Conservation (phyloP, 2,888 invertebrate genomes). For the Erannis defoliaria region DNA sequence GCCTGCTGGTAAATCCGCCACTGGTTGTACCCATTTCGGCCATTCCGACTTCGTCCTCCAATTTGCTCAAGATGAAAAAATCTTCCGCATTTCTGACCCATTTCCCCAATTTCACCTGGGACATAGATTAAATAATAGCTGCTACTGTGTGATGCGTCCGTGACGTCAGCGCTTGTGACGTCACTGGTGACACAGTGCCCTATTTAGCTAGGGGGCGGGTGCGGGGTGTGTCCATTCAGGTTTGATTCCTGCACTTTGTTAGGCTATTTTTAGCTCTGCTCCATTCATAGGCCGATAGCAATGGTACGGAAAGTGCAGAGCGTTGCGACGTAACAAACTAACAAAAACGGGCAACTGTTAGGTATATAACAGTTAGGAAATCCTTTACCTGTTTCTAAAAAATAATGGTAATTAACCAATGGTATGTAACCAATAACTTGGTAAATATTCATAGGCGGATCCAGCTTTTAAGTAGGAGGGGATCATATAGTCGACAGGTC, state of each 20-base stretch:
- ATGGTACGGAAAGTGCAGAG: slow-evolving; percentile 36
- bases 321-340: no score
- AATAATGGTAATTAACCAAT: no score
- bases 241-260: slow-evolving; percentile 68
- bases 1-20: no score
- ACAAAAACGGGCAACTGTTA: not conserved
- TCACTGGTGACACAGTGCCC: slow-evolving; percentile 79
- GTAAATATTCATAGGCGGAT: no score
- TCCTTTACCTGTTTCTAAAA: no score
- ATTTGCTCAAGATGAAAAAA: slow-evolving; percentile 30
- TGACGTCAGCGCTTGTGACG: slow-evolving; percentile 75
- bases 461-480: no score
- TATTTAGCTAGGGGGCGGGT: slow-evolving; percentile 58
- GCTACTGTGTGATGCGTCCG: slow-evolving; percentile 56
- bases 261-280: slow-evolving; percentile 78
- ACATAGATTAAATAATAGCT: not conserved
- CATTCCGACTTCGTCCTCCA: slow-evolving; percentile 8
- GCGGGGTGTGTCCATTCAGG: slow-evolving; percentile 71
- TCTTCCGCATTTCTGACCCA: slow-evolving; percentile 56
- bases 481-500: no score
- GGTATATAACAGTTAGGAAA: no score
- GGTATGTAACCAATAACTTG: no score
- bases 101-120: slow-evolving; percentile 61
- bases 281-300: slow-evolving; percentile 60
- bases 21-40: slow-evolving; percentile 9